These are phyloP conservation scores for Apistogramma diplotaenia DNA, from an alignment of 2,113 vertebrate genomes.

Conservation along the genomic window DNA sequence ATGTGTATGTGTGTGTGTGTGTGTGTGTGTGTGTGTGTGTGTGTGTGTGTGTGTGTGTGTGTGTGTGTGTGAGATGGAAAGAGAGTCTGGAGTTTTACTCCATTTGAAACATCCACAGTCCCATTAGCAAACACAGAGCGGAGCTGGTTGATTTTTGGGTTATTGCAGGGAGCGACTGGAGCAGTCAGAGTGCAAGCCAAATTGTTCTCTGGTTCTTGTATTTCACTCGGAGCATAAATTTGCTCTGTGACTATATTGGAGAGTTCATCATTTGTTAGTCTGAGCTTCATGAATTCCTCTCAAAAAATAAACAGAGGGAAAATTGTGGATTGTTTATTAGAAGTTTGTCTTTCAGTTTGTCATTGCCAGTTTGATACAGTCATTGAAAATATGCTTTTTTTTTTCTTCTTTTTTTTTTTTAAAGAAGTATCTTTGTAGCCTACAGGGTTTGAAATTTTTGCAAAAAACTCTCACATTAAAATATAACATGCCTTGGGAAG, in stretches of 20 bases:
- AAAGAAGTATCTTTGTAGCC: not conserved
- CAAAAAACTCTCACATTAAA: not conserved
- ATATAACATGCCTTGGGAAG: not conserved
- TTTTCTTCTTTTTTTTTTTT: not conserved
- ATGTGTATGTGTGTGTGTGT: slow-evolving; percentile 7
- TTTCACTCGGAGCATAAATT: slow-evolving; percentile 58
- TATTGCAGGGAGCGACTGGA: slow-evolving; percentile 62
- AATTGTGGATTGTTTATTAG: slow-evolving; percentile 28
- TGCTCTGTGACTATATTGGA: slow-evolving; percentile 66
- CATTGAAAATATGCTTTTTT: not conserved
- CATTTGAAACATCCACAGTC: slow-evolving; percentile 60
- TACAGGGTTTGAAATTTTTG: slow-evolving; percentile 11
- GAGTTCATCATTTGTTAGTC: slow-evolving; percentile 72
- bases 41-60: slow-evolving; percentile 21
- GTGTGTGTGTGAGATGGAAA: slow-evolving; percentile 5
- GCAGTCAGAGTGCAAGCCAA: slow-evolving; percentile 63
- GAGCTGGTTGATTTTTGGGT: slow-evolving; percentile 70
- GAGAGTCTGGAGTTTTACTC: slow-evolving; percentile 63
- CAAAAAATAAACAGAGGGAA: slow-evolving; percentile 13
- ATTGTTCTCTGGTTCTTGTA: slow-evolving; percentile 61
- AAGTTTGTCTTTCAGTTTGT: slow-evolving; percentile 45
- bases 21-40: slow-evolving; percentile 3
- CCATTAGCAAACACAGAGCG: slow-evolving; percentile 68
- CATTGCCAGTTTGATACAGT: not conserved
- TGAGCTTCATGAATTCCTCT: slow-evolving; percentile 36